Evolutionary conservation across 2,113 vertebrate genomes (phyloP).

Genomic region (Carettochelys insculpta): DNA sequence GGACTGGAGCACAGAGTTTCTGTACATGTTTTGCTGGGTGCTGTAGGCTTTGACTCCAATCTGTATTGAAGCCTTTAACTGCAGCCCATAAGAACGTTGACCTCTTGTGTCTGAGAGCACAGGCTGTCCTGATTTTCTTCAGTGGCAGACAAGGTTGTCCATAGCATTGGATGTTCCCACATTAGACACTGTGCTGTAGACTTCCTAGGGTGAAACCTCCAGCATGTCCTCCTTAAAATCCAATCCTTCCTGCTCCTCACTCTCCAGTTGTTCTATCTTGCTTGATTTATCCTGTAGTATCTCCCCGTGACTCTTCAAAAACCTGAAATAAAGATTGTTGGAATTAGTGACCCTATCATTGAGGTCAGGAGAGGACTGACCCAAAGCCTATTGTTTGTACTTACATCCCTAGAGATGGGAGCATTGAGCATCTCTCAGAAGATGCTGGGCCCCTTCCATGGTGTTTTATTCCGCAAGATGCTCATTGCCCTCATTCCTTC

Average conservation of each 20-base stretch:
- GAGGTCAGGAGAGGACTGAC: background rate
- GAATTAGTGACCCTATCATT: background rate
- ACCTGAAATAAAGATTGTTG: slow-evolving; percentile 69
- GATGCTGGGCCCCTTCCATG: background rate
- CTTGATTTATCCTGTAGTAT: slow-evolving; percentile 69
- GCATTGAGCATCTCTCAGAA: background rate
- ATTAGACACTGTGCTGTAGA: background rate
- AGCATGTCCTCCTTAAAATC: slow-evolving; percentile 74
- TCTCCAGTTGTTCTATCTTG: slow-evolving; percentile 64
- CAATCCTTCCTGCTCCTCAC: slow-evolving; percentile 55
- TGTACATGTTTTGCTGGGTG: background rate
- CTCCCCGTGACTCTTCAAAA: slow-evolving; percentile 86
- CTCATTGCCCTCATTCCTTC: background rate
- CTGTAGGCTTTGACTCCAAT: background rate
- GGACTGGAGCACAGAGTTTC: background rate
- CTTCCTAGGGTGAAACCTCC: slow-evolving; percentile 71
- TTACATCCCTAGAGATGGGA: background rate
- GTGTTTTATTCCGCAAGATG: background rate
- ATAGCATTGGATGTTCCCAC: background rate
- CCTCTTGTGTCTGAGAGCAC: background rate
- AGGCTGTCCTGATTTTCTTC: background rate
- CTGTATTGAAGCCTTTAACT: background rate
- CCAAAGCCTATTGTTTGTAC: background rate
- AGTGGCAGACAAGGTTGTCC: background rate
- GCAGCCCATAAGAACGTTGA: background rate